Evolutionary conservation across 2,113 vertebrate genomes (phyloP).

Genomic region (Ornithorhynchus anatinus): DNA sequence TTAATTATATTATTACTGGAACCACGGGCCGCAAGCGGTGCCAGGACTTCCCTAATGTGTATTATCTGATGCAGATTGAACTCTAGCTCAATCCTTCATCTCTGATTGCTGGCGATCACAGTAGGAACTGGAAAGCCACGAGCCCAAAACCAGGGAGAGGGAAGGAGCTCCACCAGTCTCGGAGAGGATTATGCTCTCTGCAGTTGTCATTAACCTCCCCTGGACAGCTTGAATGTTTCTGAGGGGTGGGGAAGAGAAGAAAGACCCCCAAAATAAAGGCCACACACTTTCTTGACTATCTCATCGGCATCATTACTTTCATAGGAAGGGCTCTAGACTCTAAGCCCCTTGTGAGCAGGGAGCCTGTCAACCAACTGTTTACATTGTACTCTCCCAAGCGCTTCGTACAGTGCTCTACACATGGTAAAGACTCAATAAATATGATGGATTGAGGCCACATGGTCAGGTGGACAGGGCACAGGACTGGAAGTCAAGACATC

Average conservation of each 20-base stretch:
- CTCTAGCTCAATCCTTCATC: slow-evolving; percentile 38
- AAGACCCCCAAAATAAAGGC: slow-evolving; percentile 46
- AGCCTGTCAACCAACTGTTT: too few relatives aligned
- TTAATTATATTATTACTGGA: slow-evolving; percentile 48
- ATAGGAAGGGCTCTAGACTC: too few relatives aligned
- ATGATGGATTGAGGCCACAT: too few relatives aligned
- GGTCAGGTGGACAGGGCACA: too few relatives aligned
- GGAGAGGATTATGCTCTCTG: background rate
- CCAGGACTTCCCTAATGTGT: background rate
- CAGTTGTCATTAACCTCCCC: slow-evolving; percentile 44
- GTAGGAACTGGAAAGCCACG: slow-evolving; percentile 49
- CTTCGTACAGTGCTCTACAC: too few relatives aligned
- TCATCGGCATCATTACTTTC: background rate
- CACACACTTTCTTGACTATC: background rate
- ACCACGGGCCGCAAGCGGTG: slow-evolving; percentile 29
- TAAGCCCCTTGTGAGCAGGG: too few relatives aligned
- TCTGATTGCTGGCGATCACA: slow-evolving; percentile 48
- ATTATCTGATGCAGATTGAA: slow-evolving; percentile 52
- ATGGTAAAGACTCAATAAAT: too few relatives aligned
- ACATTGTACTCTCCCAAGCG: too few relatives aligned
- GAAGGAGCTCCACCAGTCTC: slow-evolving; percentile 9
- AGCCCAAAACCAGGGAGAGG: slow-evolving; percentile 29
- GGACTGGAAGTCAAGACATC: too few relatives aligned
- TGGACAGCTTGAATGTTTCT: slow-evolving; percentile 12
- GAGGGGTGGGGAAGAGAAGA: background rate